Conservation (phyloP, 2,113 vertebrate species). For the Clarias gariepinus region DNA sequence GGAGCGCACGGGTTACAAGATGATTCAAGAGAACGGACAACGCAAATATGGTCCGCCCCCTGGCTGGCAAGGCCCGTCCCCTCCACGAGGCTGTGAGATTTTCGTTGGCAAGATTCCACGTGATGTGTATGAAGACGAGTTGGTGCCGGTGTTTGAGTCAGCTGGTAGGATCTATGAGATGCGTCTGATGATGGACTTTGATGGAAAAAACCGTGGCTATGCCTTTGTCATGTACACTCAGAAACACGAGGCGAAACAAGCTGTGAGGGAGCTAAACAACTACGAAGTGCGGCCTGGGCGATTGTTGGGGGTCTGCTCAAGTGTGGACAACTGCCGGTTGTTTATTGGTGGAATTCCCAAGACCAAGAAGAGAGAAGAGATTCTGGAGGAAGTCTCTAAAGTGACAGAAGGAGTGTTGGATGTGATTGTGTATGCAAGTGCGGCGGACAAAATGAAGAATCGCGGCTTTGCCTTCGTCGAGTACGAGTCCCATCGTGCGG, state of each 20-base stretch:
- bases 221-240: slow-evolving; percentile 97
- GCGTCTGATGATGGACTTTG: slow-evolving; percentile 99
- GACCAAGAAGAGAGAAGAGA: slow-evolving; percentile 99
- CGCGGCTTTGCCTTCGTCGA: slow-evolving; percentile 97
- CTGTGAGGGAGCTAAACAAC: slow-evolving; percentile 96
- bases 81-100: slow-evolving; percentile 94
- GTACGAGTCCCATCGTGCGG: slow-evolving; percentile 95
- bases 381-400: slow-evolving; percentile 95
- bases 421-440: slow-evolving; percentile 96
- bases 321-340: slow-evolving; percentile 97
- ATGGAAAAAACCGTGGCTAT: slow-evolving; percentile 95
- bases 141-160: slow-evolving; percentile 91
- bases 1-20: slow-evolving; percentile 89
- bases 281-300: slow-evolving; percentile 92
- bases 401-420: slow-evolving; percentile 96
- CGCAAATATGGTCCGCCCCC: slow-evolving; percentile 95
- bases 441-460: slow-evolving; percentile 99
- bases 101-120: slow-evolving; percentile 98
- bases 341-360: slow-evolving; percentile 99
- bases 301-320: slow-evolving; percentile 94
- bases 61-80: slow-evolving; percentile 85
- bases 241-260: slow-evolving; percentile 92
- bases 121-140: slow-evolving; percentile 95
- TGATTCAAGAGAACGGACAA: slow-evolving; percentile 97
- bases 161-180: slow-evolving; percentile 96